phyloP scores from a whole-genome alignment of 1,140 invertebrate genomes.

The Venturia canescens region DNA sequence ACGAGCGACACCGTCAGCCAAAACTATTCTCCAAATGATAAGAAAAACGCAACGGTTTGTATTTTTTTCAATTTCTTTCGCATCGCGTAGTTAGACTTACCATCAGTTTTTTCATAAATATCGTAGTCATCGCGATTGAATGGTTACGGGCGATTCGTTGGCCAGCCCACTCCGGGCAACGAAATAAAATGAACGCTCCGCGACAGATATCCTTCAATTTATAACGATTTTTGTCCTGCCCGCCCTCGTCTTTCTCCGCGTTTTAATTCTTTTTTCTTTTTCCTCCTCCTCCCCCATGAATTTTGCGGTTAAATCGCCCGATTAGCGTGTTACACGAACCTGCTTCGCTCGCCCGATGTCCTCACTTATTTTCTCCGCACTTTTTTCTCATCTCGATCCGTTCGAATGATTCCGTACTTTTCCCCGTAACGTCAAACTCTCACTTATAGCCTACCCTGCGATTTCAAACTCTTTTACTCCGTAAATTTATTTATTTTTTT shows the following conservation, averaged over 20 bases:
- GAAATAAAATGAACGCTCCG: constrained; percentile 65
- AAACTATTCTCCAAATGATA: too few relatives aligned
- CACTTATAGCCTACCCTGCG: neutral
- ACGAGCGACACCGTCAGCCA: too few relatives aligned
- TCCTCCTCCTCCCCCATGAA: constrained; percentile 46
- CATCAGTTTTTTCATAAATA: too few relatives aligned
- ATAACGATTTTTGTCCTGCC: constrained; percentile 67
- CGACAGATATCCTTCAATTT: constrained; percentile 63
- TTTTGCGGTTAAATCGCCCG: neutral
- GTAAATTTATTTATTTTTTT: neutral
- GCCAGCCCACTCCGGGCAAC: neutral
- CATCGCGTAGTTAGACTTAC: too few relatives aligned
- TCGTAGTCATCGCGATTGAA: too few relatives aligned
- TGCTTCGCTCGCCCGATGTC: neutral
- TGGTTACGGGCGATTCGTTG: too few relatives aligned
- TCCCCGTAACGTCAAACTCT: neutral
- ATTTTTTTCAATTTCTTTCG: too few relatives aligned
- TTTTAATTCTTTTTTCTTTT: neutral
- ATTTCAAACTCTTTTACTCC: neutral
- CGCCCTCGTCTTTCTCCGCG: constrained; percentile 24
- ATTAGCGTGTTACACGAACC: too few relatives aligned
- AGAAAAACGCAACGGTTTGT: too few relatives aligned
- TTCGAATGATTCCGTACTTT: neutral
- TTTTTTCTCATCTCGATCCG: neutral
- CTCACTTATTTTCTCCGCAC: neutral